Evolutionary conservation across 1,140 invertebrate genomes (phyloP).

Genomic region (Atopsyche davidsoni): DNA sequence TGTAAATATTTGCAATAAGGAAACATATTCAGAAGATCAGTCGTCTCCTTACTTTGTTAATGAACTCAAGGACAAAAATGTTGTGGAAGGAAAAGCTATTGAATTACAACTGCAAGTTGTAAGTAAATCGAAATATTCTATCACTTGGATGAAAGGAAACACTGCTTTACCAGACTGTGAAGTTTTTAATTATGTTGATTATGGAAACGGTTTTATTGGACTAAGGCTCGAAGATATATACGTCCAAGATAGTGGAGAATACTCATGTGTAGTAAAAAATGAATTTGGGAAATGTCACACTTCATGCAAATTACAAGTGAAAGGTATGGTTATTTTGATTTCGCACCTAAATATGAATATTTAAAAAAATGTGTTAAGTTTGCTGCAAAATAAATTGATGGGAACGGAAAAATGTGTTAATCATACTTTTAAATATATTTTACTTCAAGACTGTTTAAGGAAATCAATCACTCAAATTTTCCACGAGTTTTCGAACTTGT

Average conservation of each 20-base stretch:
- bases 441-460: too few species aligned
- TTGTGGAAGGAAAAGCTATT: constrained; percentile 55
- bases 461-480: too few species aligned
- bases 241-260: constrained; percentile 63
- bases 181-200: constrained; percentile 57
- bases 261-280: constrained; percentile 56
- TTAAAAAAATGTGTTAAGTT: too few species aligned
- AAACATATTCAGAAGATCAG: constrained; percentile 31
- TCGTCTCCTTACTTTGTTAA: constrained; percentile 36
- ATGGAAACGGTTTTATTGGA: constrained; percentile 54
- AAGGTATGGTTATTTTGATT: constrained; percentile 32
- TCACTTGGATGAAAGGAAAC: constrained; percentile 67
- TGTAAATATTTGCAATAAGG: constrained; percentile 22
- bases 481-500: too few species aligned
- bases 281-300: constrained; percentile 32
- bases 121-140: constrained; percentile 54
- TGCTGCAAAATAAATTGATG: too few species aligned
- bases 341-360: too few species aligned
- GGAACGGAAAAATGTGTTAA: too few species aligned
- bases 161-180: constrained; percentile 60
- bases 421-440: too few species aligned
- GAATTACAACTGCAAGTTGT: constrained; percentile 50
- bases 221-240: constrained; percentile 61
- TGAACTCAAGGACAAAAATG: constrained; percentile 34
- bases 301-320: constrained; percentile 34